Percentiles rank a stretch among this genome's conserved stretches.
Evolutionary conservation across 1,140 invertebrate species (phyloP).

Genomic region (Ridgeia piscesae): DNA sequence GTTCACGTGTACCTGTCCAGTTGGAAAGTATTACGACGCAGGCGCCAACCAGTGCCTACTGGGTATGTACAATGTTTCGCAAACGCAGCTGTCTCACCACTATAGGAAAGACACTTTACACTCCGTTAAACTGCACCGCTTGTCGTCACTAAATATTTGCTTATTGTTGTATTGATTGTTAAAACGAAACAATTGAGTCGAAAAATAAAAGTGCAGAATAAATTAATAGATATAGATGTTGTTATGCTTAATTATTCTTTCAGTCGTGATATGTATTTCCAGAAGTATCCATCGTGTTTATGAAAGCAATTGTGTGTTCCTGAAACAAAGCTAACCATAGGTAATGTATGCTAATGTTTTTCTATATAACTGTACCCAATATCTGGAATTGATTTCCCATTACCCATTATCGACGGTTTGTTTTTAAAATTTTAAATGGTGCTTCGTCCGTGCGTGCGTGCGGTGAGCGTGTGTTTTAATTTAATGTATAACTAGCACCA

Average conservation of each 20-base stretch:
- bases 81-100: neutral
- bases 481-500: neutral
- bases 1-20: constrained; percentile 17
- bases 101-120: neutral
- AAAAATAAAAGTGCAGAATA: too few species aligned
- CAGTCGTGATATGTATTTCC: too few species aligned
- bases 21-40: neutral
- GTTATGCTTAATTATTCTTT: too few species aligned
- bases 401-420: too few species aligned
- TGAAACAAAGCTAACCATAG: too few species aligned
- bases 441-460: neutral
- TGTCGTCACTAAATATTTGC: neutral
- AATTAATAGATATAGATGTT: too few species aligned
- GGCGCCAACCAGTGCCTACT: neutral
- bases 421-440: too few species aligned
- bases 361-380: too few species aligned
- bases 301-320: too few species aligned
- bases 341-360: too few species aligned
- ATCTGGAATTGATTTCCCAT: too few species aligned
- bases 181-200: neutral
- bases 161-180: neutral
- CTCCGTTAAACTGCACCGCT: neutral
- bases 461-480: neutral
- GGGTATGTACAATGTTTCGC: neutral
- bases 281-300: too few species aligned